Evolutionary conservation across 2,888 invertebrate genomes (phyloP), one percentile per base, ranked within the genome.

Genomic region (Schizotus pectinicornis): DNA sequence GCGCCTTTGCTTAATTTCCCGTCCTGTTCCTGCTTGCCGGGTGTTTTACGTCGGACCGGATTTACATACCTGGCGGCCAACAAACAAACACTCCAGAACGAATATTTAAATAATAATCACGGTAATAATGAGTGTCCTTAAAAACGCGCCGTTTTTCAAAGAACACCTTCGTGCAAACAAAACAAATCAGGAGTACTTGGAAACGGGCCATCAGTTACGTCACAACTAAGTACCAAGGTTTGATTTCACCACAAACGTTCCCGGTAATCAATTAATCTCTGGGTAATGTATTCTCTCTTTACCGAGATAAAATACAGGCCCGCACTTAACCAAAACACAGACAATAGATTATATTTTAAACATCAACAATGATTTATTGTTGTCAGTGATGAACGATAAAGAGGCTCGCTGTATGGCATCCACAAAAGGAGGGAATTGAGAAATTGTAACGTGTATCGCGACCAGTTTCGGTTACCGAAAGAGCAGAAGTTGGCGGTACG

Each of bases 191-290:
- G 3, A 22, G 22, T 46, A 37, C 52, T 54, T 35, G 45, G 52
- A 59, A 54, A 46, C 33, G 39, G 53, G 22, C 22, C 56, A 53
- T 59, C 47, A 43, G 47, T 64, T 64, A 56, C 64, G 56, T 61
- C 63, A 66, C 54, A 41, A 43, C 3, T 22, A 22, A 22, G 9
- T 47, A 43, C 49, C 49, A 59, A 57, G 53, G 59, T 60, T 63
- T 61, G 61, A 63, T 63, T 62, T 58, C 59, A 62, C 56, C 66
- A 59, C 50, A 9, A 22, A 48, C 13, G 48, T 12, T 36, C 52
- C 47, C 52, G 52, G 57, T 56, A 64, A 67, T 67, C 65, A 64
- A 67, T 65, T 67, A 65, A 67, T 67, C 60, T 65, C 59, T 45
- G 54, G 56, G 62, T 67, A 67, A 64, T 64, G 67, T 63, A 65